phyloP scores from a whole-genome alignment of 2,797 vertebrate species.

The Argyrosomus regius region DNA sequence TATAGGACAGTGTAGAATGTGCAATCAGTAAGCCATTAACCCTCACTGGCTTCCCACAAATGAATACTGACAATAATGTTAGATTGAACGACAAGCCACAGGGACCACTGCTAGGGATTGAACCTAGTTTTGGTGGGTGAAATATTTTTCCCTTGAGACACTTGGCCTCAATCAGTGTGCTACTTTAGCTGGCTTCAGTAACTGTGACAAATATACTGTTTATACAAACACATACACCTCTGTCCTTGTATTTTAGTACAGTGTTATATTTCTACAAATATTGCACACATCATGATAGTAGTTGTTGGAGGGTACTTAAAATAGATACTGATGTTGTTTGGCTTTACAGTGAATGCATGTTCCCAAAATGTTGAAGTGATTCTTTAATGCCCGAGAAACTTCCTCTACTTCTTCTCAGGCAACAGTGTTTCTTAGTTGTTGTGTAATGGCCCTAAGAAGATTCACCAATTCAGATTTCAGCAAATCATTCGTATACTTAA shows the following conservation, averaged over 20 bases:
- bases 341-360: neutral
- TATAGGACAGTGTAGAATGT: neutral
- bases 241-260: neutral
- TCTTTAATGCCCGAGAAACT: neutral
- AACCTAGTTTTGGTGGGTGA: neutral
- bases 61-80: slow-evolving; percentile 9
- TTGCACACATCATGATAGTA: neutral
- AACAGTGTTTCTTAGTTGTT: neutral
- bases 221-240: neutral
- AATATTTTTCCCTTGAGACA: neutral
- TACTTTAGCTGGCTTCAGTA: slow-evolving; percentile 1
- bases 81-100: slow-evolving; percentile 2
- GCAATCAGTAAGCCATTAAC: neutral
- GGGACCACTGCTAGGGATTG: neutral
- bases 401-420: neutral
- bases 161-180: neutral
- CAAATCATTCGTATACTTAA: neutral
- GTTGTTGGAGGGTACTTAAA: neutral
- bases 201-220: neutral
- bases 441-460: neutral
- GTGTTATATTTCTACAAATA: neutral
- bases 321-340: neutral
- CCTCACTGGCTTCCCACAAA: slow-evolving; percentile 1
- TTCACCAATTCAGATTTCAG: neutral
- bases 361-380: neutral